A percentile compares a stretch with the other conserved stretches of the same genome.
Conservation (phyloP, 1,140 invertebrate species). For the Aphelinus atriplicis region DNA sequence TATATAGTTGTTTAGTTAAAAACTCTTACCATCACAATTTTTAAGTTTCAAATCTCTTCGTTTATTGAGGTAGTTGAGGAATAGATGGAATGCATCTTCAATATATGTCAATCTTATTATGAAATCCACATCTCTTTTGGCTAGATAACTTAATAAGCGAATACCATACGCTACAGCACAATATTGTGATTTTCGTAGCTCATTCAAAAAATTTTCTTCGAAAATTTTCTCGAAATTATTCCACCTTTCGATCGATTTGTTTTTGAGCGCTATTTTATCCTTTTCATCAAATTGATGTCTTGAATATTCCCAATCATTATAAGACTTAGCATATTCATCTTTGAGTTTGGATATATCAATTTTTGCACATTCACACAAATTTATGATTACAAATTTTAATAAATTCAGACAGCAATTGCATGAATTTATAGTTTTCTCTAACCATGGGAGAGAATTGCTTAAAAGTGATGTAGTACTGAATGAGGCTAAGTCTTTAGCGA, state of each 20-base stretch:
- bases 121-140: constrained; percentile 55
- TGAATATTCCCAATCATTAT: constrained; percentile 14
- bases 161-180: constrained; percentile 53
- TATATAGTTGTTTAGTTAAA: neutral
- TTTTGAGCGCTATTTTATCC: constrained; percentile 14
- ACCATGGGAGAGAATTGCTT: constrained; percentile 47
- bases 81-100: constrained; percentile 54
- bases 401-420: constrained; percentile 56
- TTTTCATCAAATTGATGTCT: constrained; percentile 3
- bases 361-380: constrained; percentile 52
- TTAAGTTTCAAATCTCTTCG: constrained; percentile 50
- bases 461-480: constrained; percentile 50
- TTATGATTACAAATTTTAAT: constrained; percentile 51
- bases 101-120: constrained; percentile 51
- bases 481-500: constrained; percentile 50
- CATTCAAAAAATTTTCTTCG: constrained; percentile 48
- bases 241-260: constrained; percentile 37
- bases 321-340: constrained; percentile 21
- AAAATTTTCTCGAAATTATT: constrained; percentile 24
- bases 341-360: constrained; percentile 45
- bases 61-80: constrained; percentile 50
- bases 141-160: constrained; percentile 54
- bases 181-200: constrained; percentile 49
- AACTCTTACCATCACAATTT: constrained; percentile 54
- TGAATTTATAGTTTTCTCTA: constrained; percentile 41